Percentiles rank a stretch among this genome's conserved stretches.
These are phyloP conservation scores for Oryctolagus cuniculus DNA, from an alignment of 2,113 vertebrate genomes.

Conservation along the genomic window DNA sequence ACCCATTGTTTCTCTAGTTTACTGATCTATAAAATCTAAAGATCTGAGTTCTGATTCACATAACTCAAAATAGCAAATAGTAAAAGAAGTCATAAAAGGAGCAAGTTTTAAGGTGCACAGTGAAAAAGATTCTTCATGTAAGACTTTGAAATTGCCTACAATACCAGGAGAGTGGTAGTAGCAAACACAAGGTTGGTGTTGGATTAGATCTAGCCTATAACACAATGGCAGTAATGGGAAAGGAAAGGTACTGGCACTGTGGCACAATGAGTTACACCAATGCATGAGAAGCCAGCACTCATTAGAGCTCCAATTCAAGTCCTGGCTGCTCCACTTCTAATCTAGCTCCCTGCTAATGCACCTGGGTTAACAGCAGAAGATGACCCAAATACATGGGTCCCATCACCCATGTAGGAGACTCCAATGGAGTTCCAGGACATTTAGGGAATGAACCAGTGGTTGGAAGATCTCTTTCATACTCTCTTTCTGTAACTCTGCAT, in stretches of 20 bases:
- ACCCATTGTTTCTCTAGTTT: neutral
- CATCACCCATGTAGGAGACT: too few species aligned
- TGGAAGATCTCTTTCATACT: too few species aligned
- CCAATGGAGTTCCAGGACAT: too few species aligned
- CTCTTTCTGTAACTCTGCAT: too few species aligned
- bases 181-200: neutral
- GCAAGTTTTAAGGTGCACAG: neutral
- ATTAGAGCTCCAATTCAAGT: too few species aligned
- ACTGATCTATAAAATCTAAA: slow-evolving; percentile 34
- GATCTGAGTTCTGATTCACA: neutral
- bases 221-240: neutral
- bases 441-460: too few species aligned
- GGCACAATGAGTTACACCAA: too few species aligned
- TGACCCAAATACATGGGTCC: too few species aligned
- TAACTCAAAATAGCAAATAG: neutral
- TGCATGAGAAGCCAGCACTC: too few species aligned
- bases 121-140: neutral
- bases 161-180: neutral
- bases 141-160: neutral
- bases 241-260: neutral
- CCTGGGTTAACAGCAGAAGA: too few species aligned
- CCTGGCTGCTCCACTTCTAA: too few species aligned
- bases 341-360: too few species aligned
- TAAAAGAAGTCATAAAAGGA: neutral
- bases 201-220: neutral